Base-by-base conservation (phyloP, 1,140 invertebrate species). In the Parasteatoda tepidariorum region DNA sequence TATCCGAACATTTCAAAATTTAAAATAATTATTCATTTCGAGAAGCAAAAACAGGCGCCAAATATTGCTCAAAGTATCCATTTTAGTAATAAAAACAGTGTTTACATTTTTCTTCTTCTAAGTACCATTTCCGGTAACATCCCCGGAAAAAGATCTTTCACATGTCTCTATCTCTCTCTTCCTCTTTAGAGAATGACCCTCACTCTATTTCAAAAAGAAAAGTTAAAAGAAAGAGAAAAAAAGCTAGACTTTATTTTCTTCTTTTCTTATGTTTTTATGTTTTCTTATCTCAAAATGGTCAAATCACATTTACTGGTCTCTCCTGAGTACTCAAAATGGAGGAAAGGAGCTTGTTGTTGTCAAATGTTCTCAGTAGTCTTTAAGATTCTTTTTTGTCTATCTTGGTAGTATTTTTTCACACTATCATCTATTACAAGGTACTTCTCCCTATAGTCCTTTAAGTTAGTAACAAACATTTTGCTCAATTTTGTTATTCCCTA, bases 171-270 rank as follows among this genome's bases (percentile, higher is more conserved):
- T 59, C 57, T 59, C 24, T 59, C 18, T 24, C 31, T 71, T 54
- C 24, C 68, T 71, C 34, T 55, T 71, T n/a, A 9, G 68, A 28
- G 68, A 64, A 55, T 71, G 41, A 71, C 41, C 18, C 68, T 71
- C 30, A 71, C 54, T 71, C 57, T 71, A 57, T 71, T 55, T 71
- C 41, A 26, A 15, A 55, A 68, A 57, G 41, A 30, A 55, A 3
- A 22, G 24, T 55, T 30, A 71, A 34, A 55, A 26, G 38, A 9
- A 13, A 48, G 18, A 48, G 9, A 48, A 48, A 48, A 48, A 48
- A 48, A 18, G 18, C 9, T 48, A 13, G 38, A 48, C 9, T 48
- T 48, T 48, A 9, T 4, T 18, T 18, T 18, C 18, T 48, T 48
- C 9, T 48, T 48, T 18, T 48, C 18, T 48, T 48, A 9, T 48